Evolutionary conservation across 37 sponge, comb jelly and placozoan genomes (phyloP), one percentile per base, ranked within the genome.

Genomic region (Agelas oroides): DNA sequence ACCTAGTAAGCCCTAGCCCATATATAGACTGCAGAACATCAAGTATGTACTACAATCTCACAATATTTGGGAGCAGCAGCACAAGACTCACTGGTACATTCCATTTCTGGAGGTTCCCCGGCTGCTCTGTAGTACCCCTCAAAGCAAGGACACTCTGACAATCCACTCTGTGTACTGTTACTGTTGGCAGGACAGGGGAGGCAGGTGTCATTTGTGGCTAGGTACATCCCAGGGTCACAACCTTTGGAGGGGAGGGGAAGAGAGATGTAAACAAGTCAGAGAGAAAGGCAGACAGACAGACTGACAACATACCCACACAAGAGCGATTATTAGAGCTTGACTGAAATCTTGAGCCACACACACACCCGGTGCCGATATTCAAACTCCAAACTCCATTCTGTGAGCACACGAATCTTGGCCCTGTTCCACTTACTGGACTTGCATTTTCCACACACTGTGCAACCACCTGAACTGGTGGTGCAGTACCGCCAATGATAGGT

Each of bases 181-280:
- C 75, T 74, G 65, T 84, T 84, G 0, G n/a, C 65, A 53, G 84
- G 84, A 75, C 84, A 84, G 36, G 12, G 12, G 21, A 53, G 77
- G 59, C 77, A 76, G 46, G 46, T 46, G 8, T 3, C 8, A 8
- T 46, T 46, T 46, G 46, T 46, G 46, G 46, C 3, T 8, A 46
- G 46, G 46, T 46, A 46, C 46, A 46, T 3, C 46, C 46, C 46
- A 46, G 46, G 6, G 8, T 46, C 46, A 46, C 46, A 46, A 46
- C 46, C 46, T 46, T 46, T 46, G 46, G 3, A 46, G 46, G 3
- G 46, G 6, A 46, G 8, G 46, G 3, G 8, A 12, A 46, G 8
- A 3, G 8, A 46, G 46, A 8, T 3, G 46, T 46, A 46, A 46
- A 46, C 8, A 3, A 46, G 8, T 46, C 6, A 46, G n/a, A 46